Conservation (phyloP, 92 coral and sea anemone species). For the Heliopora coerulea region DNA sequence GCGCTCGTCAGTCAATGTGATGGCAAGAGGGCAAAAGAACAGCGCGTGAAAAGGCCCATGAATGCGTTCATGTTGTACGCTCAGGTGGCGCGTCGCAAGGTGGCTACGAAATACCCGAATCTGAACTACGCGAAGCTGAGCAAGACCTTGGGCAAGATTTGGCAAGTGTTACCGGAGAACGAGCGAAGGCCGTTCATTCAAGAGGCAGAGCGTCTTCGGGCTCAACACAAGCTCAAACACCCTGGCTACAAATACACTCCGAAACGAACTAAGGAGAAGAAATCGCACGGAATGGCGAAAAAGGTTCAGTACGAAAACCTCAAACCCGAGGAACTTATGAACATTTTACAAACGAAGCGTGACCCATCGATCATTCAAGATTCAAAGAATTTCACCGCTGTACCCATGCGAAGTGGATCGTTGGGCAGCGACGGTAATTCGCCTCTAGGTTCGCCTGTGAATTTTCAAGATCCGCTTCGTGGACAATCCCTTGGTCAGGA, state of each 20-base stretch:
- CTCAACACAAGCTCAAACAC: constrained; percentile 93
- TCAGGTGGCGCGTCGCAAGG: constrained; percentile 95
- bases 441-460: neutral
- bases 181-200: constrained; percentile 97
- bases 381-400: neutral
- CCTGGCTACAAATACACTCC: constrained; percentile 99
- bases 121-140: constrained; percentile 97
- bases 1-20: constrained; percentile 86
- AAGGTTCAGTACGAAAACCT: constrained; percentile 18
- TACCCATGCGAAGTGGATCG: neutral
- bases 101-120: constrained; percentile 97
- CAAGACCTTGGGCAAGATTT: constrained; percentile 93
- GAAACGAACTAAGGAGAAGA: constrained; percentile 79
- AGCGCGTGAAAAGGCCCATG: constrained; percentile 97
- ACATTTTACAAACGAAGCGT: constrained; percentile 20
- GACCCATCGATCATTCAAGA: neutral
- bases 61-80: constrained; percentile 99
- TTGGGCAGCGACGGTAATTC: neutral
- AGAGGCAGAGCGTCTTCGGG: constrained; percentile 92
- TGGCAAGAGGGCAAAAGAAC: constrained; percentile 69
- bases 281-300: constrained; percentile 14
- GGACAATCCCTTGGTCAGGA: neutral
- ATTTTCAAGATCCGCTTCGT: neutral
- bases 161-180: constrained; percentile 92
- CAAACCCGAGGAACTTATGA: constrained; percentile 32